Evolutionary conservation across 2,113 vertebrate species (phyloP).

Genomic region (Myrmecobius fasciatus): DNA sequence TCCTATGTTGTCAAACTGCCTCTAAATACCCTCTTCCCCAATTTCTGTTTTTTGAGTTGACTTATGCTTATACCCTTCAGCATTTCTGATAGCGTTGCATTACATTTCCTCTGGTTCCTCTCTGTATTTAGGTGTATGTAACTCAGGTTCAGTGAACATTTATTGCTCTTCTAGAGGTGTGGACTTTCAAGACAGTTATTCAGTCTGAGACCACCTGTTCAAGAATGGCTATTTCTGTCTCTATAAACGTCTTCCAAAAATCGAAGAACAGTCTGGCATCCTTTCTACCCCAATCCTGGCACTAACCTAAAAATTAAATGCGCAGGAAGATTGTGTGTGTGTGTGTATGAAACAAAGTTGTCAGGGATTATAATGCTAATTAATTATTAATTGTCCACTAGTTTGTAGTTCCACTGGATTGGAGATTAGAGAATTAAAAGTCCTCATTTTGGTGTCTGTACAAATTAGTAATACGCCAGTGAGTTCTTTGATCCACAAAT

Average conservation of each 20-base stretch:
- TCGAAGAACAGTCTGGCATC: conserved; percentile 15
- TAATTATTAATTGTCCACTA: conserved; percentile 57
- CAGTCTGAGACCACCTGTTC: not conserved
- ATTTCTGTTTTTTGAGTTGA: not conserved
- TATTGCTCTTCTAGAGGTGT: not conserved
- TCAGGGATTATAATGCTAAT: conserved; percentile 59
- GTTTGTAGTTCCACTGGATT: not conserved
- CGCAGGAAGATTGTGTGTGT: conserved; percentile 10
- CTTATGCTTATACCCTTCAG: not conserved
- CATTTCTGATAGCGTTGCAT: not conserved
- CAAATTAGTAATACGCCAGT: not conserved
- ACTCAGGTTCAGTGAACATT: not conserved
- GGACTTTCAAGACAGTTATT: not conserved
- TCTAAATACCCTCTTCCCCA: not conserved
- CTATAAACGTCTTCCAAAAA: conserved; percentile 4
- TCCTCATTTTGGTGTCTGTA: conserved; percentile 17
- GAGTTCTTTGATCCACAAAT: not conserved
- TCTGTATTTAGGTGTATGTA: not conserved
- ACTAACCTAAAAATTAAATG: conserved; percentile 51
- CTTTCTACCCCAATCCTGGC: not conserved
- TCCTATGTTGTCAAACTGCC: not conserved
- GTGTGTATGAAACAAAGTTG: conserved; percentile 30
- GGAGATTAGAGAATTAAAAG: not conserved
- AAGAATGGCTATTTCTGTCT: not conserved
- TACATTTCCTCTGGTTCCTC: not conserved